These are phyloP conservation scores for Pachydiplax longipennis DNA, from an alignment of 2,888 invertebrate species.

Conservation along the genomic window DNA sequence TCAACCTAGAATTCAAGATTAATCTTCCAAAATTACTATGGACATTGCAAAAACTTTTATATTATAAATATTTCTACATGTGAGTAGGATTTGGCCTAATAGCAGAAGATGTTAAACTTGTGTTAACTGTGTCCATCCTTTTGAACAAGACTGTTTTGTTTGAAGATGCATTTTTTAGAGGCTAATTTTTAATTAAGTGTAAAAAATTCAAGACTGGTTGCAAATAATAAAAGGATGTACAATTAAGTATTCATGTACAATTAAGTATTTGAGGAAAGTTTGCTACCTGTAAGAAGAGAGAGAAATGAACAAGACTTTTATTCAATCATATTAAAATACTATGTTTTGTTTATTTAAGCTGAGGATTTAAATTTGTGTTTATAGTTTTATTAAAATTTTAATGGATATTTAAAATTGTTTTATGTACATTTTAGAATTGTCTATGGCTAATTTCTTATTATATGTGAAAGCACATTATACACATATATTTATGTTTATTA, in stretches of 20 bases:
- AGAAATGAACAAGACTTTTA: not conserved
- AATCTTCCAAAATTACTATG: not conserved
- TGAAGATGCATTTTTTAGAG: not conserved
- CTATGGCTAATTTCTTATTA: too few relatives aligned
- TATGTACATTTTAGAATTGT: too few relatives aligned
- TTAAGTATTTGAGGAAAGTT: too few relatives aligned
- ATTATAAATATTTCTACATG: not conserved
- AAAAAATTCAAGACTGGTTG: too few relatives aligned
- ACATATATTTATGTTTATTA: too few relatives aligned
- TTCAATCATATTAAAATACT: not conserved
- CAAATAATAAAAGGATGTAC: too few relatives aligned
- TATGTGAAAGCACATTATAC: too few relatives aligned
- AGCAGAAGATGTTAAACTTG: not conserved
- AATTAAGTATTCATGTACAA: too few relatives aligned
- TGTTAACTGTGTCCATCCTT: not conserved
- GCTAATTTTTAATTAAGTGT: not conserved
- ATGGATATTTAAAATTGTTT: too few relatives aligned
- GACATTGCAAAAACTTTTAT: not conserved
- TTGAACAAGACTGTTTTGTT: not conserved
- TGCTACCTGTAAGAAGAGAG: not conserved
- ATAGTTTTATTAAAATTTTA: not conserved
- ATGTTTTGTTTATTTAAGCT: not conserved
- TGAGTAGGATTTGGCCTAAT: not conserved
- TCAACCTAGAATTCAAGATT: not conserved
- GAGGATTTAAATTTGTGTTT: not conserved